These are phyloP conservation scores for Aurelia aurita complex sp. Pacific DNA, from an alignment of 30 jellyfish, hydroid and myxozoan genomes.

Conservation along the genomic window DNA sequence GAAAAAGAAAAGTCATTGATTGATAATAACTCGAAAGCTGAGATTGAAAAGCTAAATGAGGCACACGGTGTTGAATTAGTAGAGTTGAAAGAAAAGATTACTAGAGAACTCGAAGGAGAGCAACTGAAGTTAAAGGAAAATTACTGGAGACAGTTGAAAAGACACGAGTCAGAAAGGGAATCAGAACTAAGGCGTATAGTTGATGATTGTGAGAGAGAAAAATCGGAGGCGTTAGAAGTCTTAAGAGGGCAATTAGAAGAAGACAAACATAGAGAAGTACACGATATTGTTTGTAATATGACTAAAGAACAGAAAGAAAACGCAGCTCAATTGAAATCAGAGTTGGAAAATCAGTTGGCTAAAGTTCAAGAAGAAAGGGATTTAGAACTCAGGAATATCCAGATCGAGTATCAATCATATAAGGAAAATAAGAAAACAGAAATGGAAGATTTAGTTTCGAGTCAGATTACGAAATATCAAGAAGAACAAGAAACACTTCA, in stretches of 20 bases:
- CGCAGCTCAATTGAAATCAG: conserved; percentile 33
- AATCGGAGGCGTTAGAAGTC: conserved; percentile 25
- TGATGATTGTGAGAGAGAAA: conserved; percentile 47
- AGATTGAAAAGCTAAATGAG: conserved; percentile 40
- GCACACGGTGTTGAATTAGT: conserved; percentile 25
- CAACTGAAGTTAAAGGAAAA: conserved; percentile 37
- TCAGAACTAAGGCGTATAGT: conserved; percentile 21
- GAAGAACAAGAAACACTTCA: conserved; percentile 56
- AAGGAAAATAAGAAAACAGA: conserved; percentile 33
- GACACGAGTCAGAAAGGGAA: conserved; percentile 46
- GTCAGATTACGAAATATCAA: conserved; percentile 52
- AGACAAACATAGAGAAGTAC: conserved; percentile 68
- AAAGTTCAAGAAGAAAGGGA: conserved; percentile 67
- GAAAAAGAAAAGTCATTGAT: conserved; percentile 25
- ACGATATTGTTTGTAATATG: conserved; percentile 62
- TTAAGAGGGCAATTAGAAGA: conserved; percentile 58
- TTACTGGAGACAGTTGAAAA: conserved; percentile 49
- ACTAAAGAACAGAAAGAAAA: conserved; percentile 53
- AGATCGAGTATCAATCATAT: conserved; percentile 36
- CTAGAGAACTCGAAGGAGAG: conserved; percentile 37
- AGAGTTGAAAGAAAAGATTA: conserved; percentile 17
- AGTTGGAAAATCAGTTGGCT: conserved; percentile 55
- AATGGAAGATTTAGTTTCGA: conserved; percentile 56
- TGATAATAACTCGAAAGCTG: conserved; percentile 26
- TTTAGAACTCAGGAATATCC: conserved; percentile 47